Conservation (phyloP, 2,888 invertebrate genomes). For the Drosophila phalerata region DNA sequence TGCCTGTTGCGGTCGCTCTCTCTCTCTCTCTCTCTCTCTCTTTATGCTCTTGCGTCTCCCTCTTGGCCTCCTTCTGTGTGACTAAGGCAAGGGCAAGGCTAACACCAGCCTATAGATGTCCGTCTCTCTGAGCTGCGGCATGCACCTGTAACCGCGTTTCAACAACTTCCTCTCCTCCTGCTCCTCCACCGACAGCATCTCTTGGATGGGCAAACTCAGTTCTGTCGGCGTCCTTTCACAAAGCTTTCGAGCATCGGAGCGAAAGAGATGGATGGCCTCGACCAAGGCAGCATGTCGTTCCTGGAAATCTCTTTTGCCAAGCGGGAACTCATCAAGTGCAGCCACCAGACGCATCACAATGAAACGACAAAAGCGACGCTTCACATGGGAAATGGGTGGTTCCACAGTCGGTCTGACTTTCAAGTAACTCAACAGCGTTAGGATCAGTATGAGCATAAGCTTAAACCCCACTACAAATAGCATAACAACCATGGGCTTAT, state of each 20-base stretch:
- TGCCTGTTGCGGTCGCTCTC: slow-evolving; percentile 18
- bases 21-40: neutral
- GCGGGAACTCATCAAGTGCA: slow-evolving; percentile 67
- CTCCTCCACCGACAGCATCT: slow-evolving; percentile 69
- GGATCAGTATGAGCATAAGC: slow-evolving; percentile 36
- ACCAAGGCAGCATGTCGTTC: slow-evolving; percentile 59
- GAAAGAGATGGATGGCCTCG: slow-evolving; percentile 75
- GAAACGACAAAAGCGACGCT: slow-evolving; percentile 81
- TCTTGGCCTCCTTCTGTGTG: neutral
- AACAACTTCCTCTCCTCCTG: slow-evolving; percentile 57
- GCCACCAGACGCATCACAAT: slow-evolving; percentile 81
- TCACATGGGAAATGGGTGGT: slow-evolving; percentile 55
- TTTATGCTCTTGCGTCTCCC: neutral
- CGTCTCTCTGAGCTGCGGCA: slow-evolving; percentile 39
- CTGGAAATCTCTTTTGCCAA: neutral
- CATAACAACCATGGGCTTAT: slow-evolving; percentile 49
- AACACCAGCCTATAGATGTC: slow-evolving; percentile 59
- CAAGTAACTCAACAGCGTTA: slow-evolving; percentile 39
- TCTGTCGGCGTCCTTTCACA: slow-evolving; percentile 73
- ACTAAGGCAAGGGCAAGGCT: slow-evolving; percentile 29
- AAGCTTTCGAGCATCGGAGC: slow-evolving; percentile 80
- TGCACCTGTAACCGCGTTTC: slow-evolving; percentile 42
- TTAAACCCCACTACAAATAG: slow-evolving; percentile 40
- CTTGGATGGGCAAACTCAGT: slow-evolving; percentile 66
- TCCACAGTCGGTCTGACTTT: neutral